Evolutionary conservation across 1,140 invertebrate species (phyloP).

Genomic region (Drosophila ambigua): DNA sequence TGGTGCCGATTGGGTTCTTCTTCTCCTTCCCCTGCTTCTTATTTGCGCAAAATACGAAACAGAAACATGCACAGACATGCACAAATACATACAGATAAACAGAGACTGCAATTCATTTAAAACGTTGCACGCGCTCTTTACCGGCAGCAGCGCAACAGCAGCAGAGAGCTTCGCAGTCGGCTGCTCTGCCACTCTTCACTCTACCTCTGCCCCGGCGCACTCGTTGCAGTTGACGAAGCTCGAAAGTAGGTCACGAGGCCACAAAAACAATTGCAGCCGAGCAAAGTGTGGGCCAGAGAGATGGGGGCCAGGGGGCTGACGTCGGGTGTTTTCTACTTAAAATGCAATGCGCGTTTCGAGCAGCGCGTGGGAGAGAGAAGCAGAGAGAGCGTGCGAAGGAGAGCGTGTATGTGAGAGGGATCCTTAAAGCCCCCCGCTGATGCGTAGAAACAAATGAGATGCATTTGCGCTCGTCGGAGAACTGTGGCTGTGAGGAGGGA

Average conservation of each 20-base stretch:
- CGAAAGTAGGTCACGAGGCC: constrained; percentile 81
- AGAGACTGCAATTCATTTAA: constrained; percentile 71
- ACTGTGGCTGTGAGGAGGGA: constrained; percentile 17
- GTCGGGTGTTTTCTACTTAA: constrained; percentile 50
- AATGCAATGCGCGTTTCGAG: constrained; percentile 63
- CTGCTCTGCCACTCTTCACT: constrained; percentile 13
- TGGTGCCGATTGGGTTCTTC: constrained; percentile 40
- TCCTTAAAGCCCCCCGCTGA: constrained; percentile 39
- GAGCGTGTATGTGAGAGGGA: constrained; percentile 14
- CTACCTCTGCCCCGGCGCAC: constrained; percentile 37
- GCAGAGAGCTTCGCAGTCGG: no score
- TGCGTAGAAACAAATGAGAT: constrained; percentile 58
- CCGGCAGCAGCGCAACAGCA: constrained; percentile 23
- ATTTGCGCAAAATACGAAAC: constrained; percentile 31
- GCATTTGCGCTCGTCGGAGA: constrained; percentile 28
- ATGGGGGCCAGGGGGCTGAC: neutral
- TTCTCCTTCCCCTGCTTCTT: constrained; percentile 18
- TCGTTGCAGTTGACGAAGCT: constrained; percentile 79
- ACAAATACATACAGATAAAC: constrained; percentile 28
- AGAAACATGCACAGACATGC: constrained; percentile 34
- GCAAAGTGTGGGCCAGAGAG: constrained; percentile 6
- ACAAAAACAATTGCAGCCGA: constrained; percentile 79
- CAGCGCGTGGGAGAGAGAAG: constrained; percentile 2
- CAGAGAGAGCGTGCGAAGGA: constrained; percentile 10
- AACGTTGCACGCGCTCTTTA: constrained; percentile 50